A percentile compares a stretch with the other conserved stretches of the same genome.
phyloP scores from a whole-genome alignment of 2,888 invertebrate species.

The Entomobrya multifasciata region DNA sequence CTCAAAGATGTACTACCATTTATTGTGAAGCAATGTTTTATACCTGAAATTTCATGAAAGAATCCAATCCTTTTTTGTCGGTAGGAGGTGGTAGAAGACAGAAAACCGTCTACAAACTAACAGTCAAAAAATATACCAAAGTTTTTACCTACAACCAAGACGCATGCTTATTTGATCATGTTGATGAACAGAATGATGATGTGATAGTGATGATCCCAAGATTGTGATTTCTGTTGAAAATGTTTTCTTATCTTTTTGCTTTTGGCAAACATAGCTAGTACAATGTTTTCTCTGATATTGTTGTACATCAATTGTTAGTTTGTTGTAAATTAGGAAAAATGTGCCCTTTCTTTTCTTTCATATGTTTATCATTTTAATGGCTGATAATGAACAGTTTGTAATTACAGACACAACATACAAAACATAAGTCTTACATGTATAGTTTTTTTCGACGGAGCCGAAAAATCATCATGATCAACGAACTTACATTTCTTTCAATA shows the following conservation, averaged over 20 bases:
- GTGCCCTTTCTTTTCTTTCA: constrained; percentile 11
- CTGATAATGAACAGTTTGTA: constrained; percentile 75
- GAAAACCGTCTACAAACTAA: not conserved
- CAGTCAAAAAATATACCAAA: too few relatives aligned
- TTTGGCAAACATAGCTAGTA: too few relatives aligned
- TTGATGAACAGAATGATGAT: too few relatives aligned
- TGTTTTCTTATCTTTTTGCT: too few relatives aligned
- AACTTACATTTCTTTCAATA: not conserved
- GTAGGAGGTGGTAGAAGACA: not conserved
- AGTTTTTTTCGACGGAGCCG: not conserved
- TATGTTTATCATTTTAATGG: constrained; percentile 61
- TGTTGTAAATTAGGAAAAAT: constrained; percentile 14
- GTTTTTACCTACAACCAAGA: too few relatives aligned
- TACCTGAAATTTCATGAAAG: not conserved
- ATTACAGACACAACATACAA: constrained; percentile 19
- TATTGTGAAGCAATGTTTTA: not conserved
- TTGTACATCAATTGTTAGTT: not conserved
- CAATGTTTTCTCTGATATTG: not conserved
- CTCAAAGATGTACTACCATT: not conserved
- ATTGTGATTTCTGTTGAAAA: too few relatives aligned
- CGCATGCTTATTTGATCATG: too few relatives aligned
- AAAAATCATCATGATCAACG: not conserved
- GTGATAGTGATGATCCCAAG: too few relatives aligned
- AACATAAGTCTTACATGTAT: not conserved
- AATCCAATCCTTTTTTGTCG: not conserved